Conservation (phyloP, 2,888 invertebrate species). For the Nipponacmea schrenckii region DNA sequence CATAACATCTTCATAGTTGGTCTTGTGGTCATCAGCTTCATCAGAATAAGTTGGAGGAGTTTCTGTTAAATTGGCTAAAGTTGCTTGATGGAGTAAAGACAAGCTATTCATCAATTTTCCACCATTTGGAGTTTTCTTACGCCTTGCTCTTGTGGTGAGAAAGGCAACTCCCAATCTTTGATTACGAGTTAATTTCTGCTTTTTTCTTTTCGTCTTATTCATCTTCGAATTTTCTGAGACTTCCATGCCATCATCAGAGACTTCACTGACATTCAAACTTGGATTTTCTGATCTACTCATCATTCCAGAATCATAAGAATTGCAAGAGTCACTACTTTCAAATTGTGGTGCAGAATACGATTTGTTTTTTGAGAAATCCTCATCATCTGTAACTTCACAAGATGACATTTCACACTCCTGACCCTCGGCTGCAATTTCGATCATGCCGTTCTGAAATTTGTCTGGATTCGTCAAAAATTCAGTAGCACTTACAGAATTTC, state of each 20-base stretch:
- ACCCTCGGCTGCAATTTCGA: slow-evolving; percentile 11
- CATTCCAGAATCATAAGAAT: background rate
- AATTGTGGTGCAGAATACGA: background rate
- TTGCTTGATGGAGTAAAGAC: slow-evolving; percentile 59
- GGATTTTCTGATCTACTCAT: background rate
- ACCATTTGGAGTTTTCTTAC: slow-evolving; percentile 25
- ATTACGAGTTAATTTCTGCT: slow-evolving; percentile 44
- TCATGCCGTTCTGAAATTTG: slow-evolving; percentile 12
- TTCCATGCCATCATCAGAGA: background rate
- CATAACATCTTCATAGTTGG: slow-evolving; percentile 50
- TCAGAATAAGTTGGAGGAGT: slow-evolving; percentile 36
- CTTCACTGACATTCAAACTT: slow-evolving; percentile 11
- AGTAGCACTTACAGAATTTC: slow-evolving; percentile 21
- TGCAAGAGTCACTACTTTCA: background rate
- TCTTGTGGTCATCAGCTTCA: slow-evolving; percentile 37
- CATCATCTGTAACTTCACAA: slow-evolving; percentile 12
- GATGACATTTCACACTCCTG: slow-evolving; percentile 4
- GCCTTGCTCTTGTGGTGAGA: slow-evolving; percentile 34
- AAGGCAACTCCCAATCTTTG: slow-evolving; percentile 51
- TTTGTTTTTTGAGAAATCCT: background rate
- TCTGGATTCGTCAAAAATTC: slow-evolving; percentile 23
- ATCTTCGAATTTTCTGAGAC: slow-evolving; percentile 7
- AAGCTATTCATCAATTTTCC: slow-evolving; percentile 53
- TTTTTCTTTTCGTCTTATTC: slow-evolving; percentile 33
- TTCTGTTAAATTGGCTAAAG: slow-evolving; percentile 53